phyloP scores from a whole-genome alignment of 2,888 invertebrate genomes.

The Caradrina kadenii region DNA sequence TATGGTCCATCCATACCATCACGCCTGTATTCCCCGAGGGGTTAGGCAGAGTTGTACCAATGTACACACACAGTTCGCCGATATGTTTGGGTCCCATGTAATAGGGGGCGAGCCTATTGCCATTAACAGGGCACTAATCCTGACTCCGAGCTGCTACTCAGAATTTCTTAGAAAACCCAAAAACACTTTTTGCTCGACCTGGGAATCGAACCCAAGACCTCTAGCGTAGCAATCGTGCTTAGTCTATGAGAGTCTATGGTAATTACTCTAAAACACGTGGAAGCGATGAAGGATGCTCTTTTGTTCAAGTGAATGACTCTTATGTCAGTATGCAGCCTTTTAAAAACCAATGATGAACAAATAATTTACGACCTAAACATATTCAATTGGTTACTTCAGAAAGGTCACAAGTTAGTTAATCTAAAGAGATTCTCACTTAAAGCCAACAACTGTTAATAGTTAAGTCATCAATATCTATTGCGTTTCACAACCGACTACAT shows the following conservation, averaged over 20 bases:
- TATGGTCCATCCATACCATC: no score
- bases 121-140: no score
- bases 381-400: slow-evolving; percentile 5
- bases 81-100: no score
- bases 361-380: neutral
- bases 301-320: neutral
- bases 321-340: neutral
- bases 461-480: slow-evolving; percentile 31
- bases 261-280: neutral
- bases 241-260: neutral
- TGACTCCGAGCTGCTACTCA: no score
- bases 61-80: no score
- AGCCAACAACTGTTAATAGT: slow-evolving; percentile 22
- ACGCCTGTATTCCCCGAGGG: no score
- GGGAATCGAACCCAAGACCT: no score
- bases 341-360: neutral
- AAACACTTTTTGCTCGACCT: no score
- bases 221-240: no score
- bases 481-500: slow-evolving; percentile 27
- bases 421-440: slow-evolving; percentile 19
- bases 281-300: neutral
- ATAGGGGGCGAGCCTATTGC: no score
- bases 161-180: no score
- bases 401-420: slow-evolving; percentile 14
- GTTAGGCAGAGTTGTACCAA: no score